phyloP scores from a whole-genome alignment of 2,113 vertebrate species.

The Poecile atricapillus region DNA sequence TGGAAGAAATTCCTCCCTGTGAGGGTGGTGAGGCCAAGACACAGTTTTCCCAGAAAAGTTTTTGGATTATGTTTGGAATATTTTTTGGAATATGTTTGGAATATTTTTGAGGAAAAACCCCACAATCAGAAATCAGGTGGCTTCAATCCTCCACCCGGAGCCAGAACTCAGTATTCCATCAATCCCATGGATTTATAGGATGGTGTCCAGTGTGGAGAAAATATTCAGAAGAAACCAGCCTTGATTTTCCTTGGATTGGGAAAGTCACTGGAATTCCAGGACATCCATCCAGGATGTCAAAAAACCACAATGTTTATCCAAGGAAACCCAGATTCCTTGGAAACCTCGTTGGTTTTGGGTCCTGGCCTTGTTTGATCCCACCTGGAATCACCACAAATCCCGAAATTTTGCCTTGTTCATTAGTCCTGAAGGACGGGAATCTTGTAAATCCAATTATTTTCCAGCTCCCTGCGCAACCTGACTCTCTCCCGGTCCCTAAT shows the following conservation, averaged over 20 bases:
- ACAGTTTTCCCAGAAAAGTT: not conserved
- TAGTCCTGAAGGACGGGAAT: not conserved
- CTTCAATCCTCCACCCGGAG: not conserved
- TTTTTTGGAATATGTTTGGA: not conserved
- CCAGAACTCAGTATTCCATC: not conserved
- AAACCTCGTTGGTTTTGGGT: not conserved
- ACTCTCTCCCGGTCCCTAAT: not conserved
- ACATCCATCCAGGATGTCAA: not conserved
- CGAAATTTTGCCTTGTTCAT: rapidly evolving
- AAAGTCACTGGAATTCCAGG: not conserved
- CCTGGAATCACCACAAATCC: not conserved
- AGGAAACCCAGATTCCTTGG: not conserved
- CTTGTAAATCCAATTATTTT: not conserved
- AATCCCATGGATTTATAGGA: not conserved
- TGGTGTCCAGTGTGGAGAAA: rapidly evolving
- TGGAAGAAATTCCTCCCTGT: not conserved
- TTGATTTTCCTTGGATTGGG: not conserved
- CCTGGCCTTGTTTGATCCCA: not conserved
- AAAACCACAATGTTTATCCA: rapidly evolving
- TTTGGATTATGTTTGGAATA: not conserved
- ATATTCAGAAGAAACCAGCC: not conserved
- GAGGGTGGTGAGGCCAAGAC: not conserved
- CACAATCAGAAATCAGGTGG: not conserved
- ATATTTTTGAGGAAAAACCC: not conserved
- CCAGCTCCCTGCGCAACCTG: not conserved